Evolutionary conservation across 2,113 vertebrate genomes (phyloP).

Genomic region (Notothenia rossii): DNA sequence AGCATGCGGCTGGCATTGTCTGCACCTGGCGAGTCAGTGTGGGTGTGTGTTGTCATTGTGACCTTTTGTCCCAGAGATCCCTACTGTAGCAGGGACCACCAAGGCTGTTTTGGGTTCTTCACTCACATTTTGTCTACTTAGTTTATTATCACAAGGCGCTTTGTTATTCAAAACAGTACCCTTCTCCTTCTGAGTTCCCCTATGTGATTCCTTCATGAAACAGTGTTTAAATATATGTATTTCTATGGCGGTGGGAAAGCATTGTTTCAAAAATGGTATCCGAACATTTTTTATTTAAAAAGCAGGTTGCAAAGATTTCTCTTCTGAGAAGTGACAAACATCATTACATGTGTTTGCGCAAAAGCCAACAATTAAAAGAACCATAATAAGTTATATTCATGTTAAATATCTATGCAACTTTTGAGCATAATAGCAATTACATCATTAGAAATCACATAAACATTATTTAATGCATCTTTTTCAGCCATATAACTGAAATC

Average conservation of each 20-base stretch:
- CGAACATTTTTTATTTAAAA: neutral
- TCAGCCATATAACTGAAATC: conserved; percentile 4
- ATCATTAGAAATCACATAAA: neutral
- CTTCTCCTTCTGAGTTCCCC: too few species aligned
- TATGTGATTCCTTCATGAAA: too few species aligned
- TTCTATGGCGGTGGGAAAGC: neutral
- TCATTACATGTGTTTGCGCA: neutral
- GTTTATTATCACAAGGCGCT: too few species aligned
- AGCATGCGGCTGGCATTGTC: too few species aligned
- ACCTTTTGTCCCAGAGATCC: too few species aligned
- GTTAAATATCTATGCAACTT: neutral
- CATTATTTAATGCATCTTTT: neutral
- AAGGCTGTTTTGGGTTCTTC: neutral
- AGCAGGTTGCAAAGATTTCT: neutral
- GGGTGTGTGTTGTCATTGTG: too few species aligned
- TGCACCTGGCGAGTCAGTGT: too few species aligned
- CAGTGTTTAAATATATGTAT: too few species aligned
- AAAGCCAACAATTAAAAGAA: conserved; percentile 26
- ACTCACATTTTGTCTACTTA: neutral
- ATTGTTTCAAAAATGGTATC: neutral
- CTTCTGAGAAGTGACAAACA: neutral
- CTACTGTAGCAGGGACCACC: too few species aligned
- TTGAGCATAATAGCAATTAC: conserved; percentile 12
- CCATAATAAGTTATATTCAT: neutral
- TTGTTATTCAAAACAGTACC: too few species aligned